Evolutionary conservation across 2,113 vertebrate genomes (phyloP), one percentile per base, ranked within the genome.

Genomic region (Microtus ochrogaster): DNA sequence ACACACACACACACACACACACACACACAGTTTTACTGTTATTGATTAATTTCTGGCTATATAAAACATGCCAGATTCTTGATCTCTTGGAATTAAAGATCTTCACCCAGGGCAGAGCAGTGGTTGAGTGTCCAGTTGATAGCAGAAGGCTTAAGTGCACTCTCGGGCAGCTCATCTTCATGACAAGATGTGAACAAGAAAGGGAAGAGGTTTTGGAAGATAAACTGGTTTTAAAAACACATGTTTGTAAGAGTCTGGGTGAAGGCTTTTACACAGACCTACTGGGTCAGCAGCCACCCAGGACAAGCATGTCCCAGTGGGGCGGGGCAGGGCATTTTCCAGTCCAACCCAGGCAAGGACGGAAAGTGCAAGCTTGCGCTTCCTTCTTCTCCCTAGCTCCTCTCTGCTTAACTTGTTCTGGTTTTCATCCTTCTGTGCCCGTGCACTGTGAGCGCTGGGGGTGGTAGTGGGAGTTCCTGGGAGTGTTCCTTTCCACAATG

Each of bases 401-500:
- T 93, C 82, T 89, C 63, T 49, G 22, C 73, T 90, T 79, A 52
- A 83, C 96, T 82, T 4, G 6, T 92, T 97, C 74, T 94, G 5
- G 84, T 86, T 11, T 7, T 13, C 13, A 22, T 79, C 79, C 12
- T 90, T 63, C 66, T 16, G 2, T 0, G 13, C n/a, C 7, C 33
- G 49, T 30, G 44, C 68, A 55, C 55, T 55, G 90, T 28, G 68
- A 94, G 49, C 84, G 58, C 39, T 91, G 14, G 21, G 65, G 63
- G 19, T 21, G 58, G 58, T 58, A 1, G 19, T 58, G 55, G 58
- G 58, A 58, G 19, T 58, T 58, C 41, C 30, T 91, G 95, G 58
- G 24, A 8, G 79, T 24, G 66, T 73, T 73, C 70, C 70, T 72
- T 72, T 19, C 70, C 70, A 39, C 30, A 68, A 33, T 33, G 66